These are phyloP conservation scores for Vireo altiloquus DNA, from an alignment of 2,113 vertebrate species.

Conservation along the genomic window DNA sequence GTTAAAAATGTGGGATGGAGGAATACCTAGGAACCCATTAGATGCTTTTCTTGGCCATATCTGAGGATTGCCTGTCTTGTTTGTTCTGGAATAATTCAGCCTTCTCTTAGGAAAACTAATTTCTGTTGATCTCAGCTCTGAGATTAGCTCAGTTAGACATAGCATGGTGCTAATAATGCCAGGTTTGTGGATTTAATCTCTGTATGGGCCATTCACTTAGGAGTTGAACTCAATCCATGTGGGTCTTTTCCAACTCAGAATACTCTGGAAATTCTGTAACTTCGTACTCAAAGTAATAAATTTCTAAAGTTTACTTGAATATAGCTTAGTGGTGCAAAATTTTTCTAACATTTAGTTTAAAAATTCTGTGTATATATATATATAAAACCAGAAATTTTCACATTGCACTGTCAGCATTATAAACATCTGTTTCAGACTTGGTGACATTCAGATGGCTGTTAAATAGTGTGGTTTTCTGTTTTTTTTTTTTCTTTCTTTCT, in stretches of 20 bases:
- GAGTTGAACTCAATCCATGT: accelerated
- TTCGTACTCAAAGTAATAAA: not conserved
- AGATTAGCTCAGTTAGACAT: not conserved
- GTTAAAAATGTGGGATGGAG: not conserved
- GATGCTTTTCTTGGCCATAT: not conserved
- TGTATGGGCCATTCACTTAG: not conserved
- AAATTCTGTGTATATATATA: not conserved
- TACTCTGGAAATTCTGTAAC: not conserved
- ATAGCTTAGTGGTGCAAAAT: not conserved
- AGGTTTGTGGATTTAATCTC: not conserved
- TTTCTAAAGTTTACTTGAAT: not conserved
- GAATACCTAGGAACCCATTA: not conserved
- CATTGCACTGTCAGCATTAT: not conserved
- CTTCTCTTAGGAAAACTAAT: not conserved
- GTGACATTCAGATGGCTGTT: not conserved
- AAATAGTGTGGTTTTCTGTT: not conserved
- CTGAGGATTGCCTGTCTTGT: not conserved
- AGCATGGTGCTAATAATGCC: not conserved
- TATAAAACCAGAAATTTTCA: not conserved
- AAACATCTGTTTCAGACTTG: not conserved
- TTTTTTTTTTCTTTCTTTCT: not conserved
- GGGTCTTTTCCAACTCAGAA: not conserved
- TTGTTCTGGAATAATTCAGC: not conserved
- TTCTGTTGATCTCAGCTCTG: not conserved
- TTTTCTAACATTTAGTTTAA: not conserved